A percentile compares a stretch with the other conserved stretches of the same genome.
phyloP scores from a whole-genome alignment of 2,888 invertebrate species.

The Argyresthia goedartella region DNA sequence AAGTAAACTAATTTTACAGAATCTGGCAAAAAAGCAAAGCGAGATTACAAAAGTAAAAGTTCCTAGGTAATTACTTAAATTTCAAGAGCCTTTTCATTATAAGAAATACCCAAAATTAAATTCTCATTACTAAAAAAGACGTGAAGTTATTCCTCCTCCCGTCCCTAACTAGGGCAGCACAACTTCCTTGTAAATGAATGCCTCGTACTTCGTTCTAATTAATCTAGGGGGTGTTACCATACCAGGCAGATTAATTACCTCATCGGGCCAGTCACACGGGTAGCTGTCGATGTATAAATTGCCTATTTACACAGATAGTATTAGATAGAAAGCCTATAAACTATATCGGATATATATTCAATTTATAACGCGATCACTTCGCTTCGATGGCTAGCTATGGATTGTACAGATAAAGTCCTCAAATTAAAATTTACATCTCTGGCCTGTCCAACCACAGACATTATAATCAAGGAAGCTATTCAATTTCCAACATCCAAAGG shows the following conservation, averaged over 20 bases:
- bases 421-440: background rate
- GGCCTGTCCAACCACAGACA: background rate
- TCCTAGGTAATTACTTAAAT: too few relatives aligned
- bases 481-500: too few relatives aligned
- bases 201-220: slow-evolving; percentile 24
- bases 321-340: slow-evolving; percentile 16
- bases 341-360: slow-evolving; percentile 2
- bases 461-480: too few relatives aligned
- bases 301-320: slow-evolving; percentile 31
- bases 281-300: slow-evolving; percentile 23
- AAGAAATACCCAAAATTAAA: too few relatives aligned
- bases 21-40: too few relatives aligned
- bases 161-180: background rate
- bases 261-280: slow-evolving; percentile 1
- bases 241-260: slow-evolving; percentile 23
- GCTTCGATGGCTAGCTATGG: background rate
- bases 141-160: background rate
- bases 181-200: slow-evolving; percentile 1
- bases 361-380: slow-evolving; percentile 1
- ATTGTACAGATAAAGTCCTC: background rate
- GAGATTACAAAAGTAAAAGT: too few relatives aligned
- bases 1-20: too few relatives aligned
- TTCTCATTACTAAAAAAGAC: background rate
- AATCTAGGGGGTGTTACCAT: slow-evolving; percentile 23
- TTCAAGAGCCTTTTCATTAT: too few relatives aligned